Conservation (phyloP, 2,888 invertebrate species). For the Dicyrtomina minuta region DNA sequence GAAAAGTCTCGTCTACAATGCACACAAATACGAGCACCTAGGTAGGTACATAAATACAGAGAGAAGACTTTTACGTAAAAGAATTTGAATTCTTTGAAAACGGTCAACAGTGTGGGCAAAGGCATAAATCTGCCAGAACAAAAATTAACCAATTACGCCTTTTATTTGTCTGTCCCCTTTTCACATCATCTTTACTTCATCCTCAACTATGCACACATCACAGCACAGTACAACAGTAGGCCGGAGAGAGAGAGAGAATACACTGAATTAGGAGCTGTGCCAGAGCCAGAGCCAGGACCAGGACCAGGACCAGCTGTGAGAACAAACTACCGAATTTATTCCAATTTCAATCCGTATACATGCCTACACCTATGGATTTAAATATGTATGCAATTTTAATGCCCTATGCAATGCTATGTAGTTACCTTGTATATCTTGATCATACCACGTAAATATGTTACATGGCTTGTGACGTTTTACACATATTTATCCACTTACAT, state of each 20-base stretch:
- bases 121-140: conserved; percentile 46
- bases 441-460: too few species aligned
- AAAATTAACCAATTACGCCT: conserved; percentile 49
- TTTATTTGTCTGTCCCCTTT: conserved; percentile 41
- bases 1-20: neutral
- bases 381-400: neutral
- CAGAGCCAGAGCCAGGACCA: too few species aligned
- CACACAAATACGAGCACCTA: neutral
- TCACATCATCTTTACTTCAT: neutral
- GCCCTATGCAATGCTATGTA: too few species aligned
- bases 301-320: neutral
- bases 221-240: too few species aligned
- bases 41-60: neutral
- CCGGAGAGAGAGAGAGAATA: too few species aligned
- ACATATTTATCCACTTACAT: too few species aligned
- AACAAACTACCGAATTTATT: too few species aligned
- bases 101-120: conserved; percentile 37
- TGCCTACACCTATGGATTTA: neutral
- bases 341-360: too few species aligned
- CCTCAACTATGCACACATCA: too few species aligned
- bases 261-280: conserved; percentile 18
- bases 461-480: too few species aligned
- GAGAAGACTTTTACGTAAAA: too few species aligned
- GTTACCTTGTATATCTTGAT: too few species aligned
- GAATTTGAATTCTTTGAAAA: conserved; percentile 5